Percentiles rank a stretch among this genome's conserved stretches.
phyloP scores from a whole-genome alignment of 2,888 invertebrate species.

The Melipona beecheii region DNA sequence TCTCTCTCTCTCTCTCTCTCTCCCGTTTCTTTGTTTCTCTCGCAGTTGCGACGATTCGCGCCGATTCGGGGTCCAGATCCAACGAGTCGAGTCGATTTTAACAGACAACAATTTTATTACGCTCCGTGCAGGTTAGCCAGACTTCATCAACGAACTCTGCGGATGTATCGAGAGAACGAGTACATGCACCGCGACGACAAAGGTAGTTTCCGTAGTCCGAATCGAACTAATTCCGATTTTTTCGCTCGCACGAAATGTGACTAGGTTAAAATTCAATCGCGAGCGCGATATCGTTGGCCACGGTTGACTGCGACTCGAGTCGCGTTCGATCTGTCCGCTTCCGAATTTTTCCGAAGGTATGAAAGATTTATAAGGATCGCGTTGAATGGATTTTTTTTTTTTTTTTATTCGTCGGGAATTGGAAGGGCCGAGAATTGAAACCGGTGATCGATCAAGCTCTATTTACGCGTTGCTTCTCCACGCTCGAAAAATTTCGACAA shows the following conservation, averaged over 20 bases:
- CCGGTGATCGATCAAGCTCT: no score
- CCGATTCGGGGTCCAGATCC: neutral
- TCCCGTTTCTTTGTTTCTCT: slow-evolving; percentile 3
- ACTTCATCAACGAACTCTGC: slow-evolving; percentile 46
- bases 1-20: neutral
- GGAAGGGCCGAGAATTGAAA: no score
- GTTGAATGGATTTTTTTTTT: no score
- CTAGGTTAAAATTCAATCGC: slow-evolving; percentile 30
- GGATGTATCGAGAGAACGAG: slow-evolving; percentile 46
- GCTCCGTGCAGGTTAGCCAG: slow-evolving; percentile 45
- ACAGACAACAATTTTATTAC: neutral
- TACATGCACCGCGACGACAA: slow-evolving; percentile 49
- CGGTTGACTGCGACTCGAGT: no score
- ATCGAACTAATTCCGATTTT: slow-evolving; percentile 13
- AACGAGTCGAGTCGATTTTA: neutral
- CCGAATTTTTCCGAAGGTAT: no score
- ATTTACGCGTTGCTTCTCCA: no score
- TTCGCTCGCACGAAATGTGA: neutral
- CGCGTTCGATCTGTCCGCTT: no score
- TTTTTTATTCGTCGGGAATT: no score
- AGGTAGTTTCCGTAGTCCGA: slow-evolving; percentile 41
- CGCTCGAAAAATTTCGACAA: no score
- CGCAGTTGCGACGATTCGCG: neutral
- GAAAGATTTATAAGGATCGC: no score
- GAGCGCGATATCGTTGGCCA: neutral